Base-by-base conservation (phyloP, 2,113 vertebrate species). In the Phodopus roborovskii region DNA sequence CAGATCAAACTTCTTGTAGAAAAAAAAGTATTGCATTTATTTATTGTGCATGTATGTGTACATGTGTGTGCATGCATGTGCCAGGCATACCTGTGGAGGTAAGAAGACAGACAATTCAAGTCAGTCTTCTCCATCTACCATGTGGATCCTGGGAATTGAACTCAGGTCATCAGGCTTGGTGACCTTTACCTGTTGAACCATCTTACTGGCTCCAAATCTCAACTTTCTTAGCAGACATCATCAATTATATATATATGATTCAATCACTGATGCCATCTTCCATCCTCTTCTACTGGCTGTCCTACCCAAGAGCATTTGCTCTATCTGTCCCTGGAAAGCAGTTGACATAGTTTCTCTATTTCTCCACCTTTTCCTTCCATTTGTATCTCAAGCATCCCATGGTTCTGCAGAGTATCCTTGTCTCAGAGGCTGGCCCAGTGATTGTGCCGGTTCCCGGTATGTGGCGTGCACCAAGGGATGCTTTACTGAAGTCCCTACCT, bases 391-490 rank as follows among this genome's bases (percentile, higher is more conserved):
- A 73, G 16, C 28, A 71, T 79, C 60, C 58, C 10, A 3, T n/a
- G 60, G 75, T 3, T 20, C 9, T 33, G 50, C 82, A 95, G 66
- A 45, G 22, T 62, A 48, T 82, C 91, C 56, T 88, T 94, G 16
- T 33, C 28, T 0, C 99, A 99, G 19, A 99, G 99, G 30, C 99
- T 99, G 0, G 99, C 99, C 99, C 99, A 99, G 98, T 99, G 99
- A 97, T 99, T 99, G 98, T 99, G 99, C 36, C 99, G 98, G 98
- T 99, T 99, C 1, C 99, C 99, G 0, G 99, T 99, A 98, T 99
- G 99, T 7, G 99, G 99, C 95, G 99, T 97, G 97, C 99, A 99
- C 99, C 99, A 99, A 0, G 99, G 99, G 97, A 99, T 99, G 78
- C 99, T 98, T 0, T 99, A 98, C 99, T 99, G 97, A 99, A 99